phyloP scores from a whole-genome alignment of 2,113 vertebrate genomes.

The Crotalus horridus region DNA sequence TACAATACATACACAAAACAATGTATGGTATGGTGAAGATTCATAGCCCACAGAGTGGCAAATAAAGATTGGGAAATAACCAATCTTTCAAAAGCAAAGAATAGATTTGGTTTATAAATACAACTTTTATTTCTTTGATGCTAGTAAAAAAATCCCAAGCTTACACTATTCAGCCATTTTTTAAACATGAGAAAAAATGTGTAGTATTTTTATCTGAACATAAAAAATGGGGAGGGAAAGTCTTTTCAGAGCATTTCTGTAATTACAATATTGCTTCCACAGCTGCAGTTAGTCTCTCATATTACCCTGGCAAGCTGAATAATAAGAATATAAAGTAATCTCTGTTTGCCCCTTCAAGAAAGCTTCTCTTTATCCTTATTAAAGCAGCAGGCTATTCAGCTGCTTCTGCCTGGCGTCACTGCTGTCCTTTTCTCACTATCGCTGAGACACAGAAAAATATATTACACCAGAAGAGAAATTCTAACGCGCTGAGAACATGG shows the following conservation, averaged over 20 bases:
- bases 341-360: slow-evolving; percentile 34
- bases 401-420: slow-evolving; percentile 28
- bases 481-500: slow-evolving; percentile 21
- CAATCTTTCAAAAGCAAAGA: not conserved
- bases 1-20: not conserved
- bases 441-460: slow-evolving; percentile 34
- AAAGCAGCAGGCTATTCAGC: slow-evolving; percentile 42
- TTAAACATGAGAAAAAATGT: not conserved
- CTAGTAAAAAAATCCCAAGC: not conserved
- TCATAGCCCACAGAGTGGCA: not conserved
- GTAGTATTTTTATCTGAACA: not conserved
- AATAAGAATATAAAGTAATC: slow-evolving; percentile 34
- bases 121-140: not conserved
- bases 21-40: not conserved
- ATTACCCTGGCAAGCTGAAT: not conserved
- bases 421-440: slow-evolving; percentile 26
- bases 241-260: not conserved
- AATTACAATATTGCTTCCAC: slow-evolving; percentile 15
- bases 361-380: slow-evolving; percentile 25
- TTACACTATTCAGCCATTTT: not conserved
- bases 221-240: not conserved
- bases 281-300: slow-evolving; percentile 17
- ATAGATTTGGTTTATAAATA: not conserved
- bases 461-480: slow-evolving; percentile 36
- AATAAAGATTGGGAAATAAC: not conserved